Evolutionary conservation across 2,797 vertebrate species (phyloP), one percentile per base, ranked within the genome.

Genomic region (Poeciliopsis paucimaculata): DNA sequence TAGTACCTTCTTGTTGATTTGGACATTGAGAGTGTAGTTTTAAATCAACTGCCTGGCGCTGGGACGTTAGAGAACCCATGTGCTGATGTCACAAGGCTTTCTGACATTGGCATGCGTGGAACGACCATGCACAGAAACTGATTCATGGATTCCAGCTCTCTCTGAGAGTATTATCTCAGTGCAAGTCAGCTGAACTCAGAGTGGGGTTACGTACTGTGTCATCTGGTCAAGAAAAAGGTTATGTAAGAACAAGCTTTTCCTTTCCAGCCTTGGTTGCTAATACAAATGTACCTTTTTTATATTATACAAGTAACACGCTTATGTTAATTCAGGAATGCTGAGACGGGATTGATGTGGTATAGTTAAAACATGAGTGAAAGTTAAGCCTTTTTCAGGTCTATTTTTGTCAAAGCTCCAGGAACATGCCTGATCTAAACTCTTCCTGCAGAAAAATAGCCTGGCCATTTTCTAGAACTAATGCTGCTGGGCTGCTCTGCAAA

Each of bases 61-160:
- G 51, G 20, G 72, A 51, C 45, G 76, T 82, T 73, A 41, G 45
- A 76, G 71, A 71, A 36, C 47, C 73, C 36, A 82, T 34, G 1
- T 91, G 91, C 91, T 92, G 91, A 92, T 88, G 70, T 78, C 81
- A 90, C 92, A 87, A 77, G 26, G 74, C 85, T 78, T 68, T 81
- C 82, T 81, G 51, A 41, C 18, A 34, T 57, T 87, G 93, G 91
- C 90, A 92, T 95, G 92, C 86, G 83, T 89, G 87, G 79, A 89
- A 91, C 86, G 83, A 84, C 82, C 77, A 57, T 11, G 51, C 87
- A 86, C 87, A 89, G 89, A 91, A 89, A 90, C 90, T 90, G 91
- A 93, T 84, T 91, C 88, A 86, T 73, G 82, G 80, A 86, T 89
- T 90, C 90, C 82, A 80, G 41, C 5, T 71, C 77, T 83, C 68